Percentiles rank a stretch among this genome's conserved stretches.
Conservation (phyloP, 2,888 invertebrate species). For the Alloplasta piceator region DNA sequence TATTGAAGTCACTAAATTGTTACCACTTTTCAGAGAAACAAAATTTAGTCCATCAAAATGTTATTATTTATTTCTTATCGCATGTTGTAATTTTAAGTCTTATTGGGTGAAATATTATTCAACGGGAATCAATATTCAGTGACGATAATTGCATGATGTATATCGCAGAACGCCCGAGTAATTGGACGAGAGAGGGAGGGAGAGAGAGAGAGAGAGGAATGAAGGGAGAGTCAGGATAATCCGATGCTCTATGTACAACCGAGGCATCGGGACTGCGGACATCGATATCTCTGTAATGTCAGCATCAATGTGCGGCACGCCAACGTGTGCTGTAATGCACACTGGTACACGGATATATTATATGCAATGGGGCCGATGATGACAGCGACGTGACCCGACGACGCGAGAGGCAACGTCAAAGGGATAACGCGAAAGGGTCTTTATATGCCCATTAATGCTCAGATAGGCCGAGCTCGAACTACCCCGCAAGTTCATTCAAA, state of each 20-base stretch:
- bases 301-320: conserved; percentile 14
- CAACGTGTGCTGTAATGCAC: conserved; percentile 17
- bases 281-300: conserved; percentile 59
- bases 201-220: background rate
- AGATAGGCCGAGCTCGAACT: conserved; percentile 42
- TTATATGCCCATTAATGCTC: conserved; percentile 45
- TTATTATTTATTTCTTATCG: too few relatives aligned
- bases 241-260: background rate
- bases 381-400: conserved; percentile 8
- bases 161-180: background rate
- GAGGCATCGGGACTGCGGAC: conserved; percentile 24
- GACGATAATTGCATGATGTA: background rate
- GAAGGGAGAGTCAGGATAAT: background rate
- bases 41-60: too few relatives aligned
- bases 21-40: background rate
- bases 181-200: background rate
- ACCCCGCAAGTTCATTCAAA: conserved; percentile 20
- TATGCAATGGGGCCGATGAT: conserved; percentile 13
- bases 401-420: conserved; percentile 54
- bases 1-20: background rate
- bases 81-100: too few relatives aligned
- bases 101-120: background rate
- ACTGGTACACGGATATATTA: conserved; percentile 34
- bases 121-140: background rate
- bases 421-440: conserved; percentile 34